Evolutionary conservation across 2,888 invertebrate genomes (phyloP), one percentile per base, ranked within the genome.

Genomic region (Scaptomyza reducta): DNA sequence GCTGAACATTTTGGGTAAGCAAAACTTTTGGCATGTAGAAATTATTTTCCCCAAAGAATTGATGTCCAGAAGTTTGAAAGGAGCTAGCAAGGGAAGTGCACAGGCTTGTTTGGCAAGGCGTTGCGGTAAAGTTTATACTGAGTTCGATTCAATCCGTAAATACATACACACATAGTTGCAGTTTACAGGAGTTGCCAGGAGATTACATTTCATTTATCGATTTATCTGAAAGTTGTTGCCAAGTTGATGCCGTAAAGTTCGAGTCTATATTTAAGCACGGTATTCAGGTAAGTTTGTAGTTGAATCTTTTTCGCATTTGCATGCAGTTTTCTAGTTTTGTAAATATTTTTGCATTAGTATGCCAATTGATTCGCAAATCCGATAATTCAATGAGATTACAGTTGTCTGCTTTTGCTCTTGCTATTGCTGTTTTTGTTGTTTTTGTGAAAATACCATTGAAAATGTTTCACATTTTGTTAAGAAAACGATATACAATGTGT

Each of bases 181-280:
- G 41, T 53, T 10, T 63, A 56, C 49, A 35, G 46, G 16, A 25
- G 35, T 22, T 50, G 44, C 58, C 41, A 47, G 50, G 81, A 79
- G 79, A 83, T 82, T 83, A 79, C 79, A 77, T 82, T 81, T 82
- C 79, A 83, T 83, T 83, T 82, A 82, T 82, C 81, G 82, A 82
- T 81, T 82, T 81, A 83, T 78, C 72, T 67, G 59, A 45, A 64
- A 64, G 62, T 66, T 66, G 66, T 62, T 61, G 64, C 67, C 42
- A 81, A 77, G 65, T 81, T 79, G 61, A 57, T 58, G 60, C 50
- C 63, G 77, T 59, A 76, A 79, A 82, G 54, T 80, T 72, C 72
- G 14, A 9, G 38, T 38, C 38, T 38, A 14, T 9, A 14, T 14
- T 38, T 38, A 14, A 9, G 14, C 38, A 38, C 14, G 38, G 38